Percentiles rank a stretch among this genome's conserved stretches.
Evolutionary conservation across 2,888 invertebrate genomes (phyloP).

Genomic region (Labia minor): DNA sequence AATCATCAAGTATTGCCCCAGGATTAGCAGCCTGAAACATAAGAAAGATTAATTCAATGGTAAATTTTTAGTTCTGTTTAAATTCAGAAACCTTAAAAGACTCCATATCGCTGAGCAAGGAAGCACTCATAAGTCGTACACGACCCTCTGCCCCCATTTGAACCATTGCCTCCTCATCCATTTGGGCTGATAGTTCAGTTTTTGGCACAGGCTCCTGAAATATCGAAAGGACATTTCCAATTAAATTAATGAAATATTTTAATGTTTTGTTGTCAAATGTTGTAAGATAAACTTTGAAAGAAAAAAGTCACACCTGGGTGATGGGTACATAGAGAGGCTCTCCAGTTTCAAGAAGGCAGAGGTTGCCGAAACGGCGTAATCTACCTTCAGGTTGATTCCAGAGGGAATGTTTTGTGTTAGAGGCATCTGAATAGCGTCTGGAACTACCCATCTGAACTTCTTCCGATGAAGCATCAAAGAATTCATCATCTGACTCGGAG

Average conservation of each 20-base stretch:
- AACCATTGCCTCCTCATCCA: constrained; percentile 82
- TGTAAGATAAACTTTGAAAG: background rate
- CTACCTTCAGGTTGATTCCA: constrained; percentile 61
- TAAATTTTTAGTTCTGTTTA: background rate
- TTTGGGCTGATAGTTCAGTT: constrained; percentile 92
- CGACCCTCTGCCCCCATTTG: constrained; percentile 76
- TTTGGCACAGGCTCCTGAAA: constrained; percentile 84
- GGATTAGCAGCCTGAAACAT: constrained; percentile 76
- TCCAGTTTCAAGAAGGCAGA: constrained; percentile 55
- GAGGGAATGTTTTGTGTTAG: constrained; percentile 37
- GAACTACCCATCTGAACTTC: constrained; percentile 30
- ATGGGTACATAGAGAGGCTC: constrained; percentile 68
- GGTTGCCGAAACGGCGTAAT: constrained; percentile 52
- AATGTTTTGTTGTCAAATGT: too few species aligned
- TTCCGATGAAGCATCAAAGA: constrained; percentile 50
- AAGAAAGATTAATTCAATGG: constrained; percentile 14
- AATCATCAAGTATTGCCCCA: constrained; percentile 79
- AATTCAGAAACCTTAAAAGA: constrained; percentile 73
- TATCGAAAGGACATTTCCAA: too few species aligned
- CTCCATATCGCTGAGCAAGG: constrained; percentile 93
- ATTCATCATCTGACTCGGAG: constrained; percentile 54
- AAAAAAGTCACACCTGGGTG: constrained; percentile 44
- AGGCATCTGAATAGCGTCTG: background rate
- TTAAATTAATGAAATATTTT: too few species aligned
- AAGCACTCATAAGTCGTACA: constrained; percentile 90